These are phyloP conservation scores for Perodicticus potto DNA, from an alignment of 2,797 vertebrate genomes.

Conservation along the genomic window DNA sequence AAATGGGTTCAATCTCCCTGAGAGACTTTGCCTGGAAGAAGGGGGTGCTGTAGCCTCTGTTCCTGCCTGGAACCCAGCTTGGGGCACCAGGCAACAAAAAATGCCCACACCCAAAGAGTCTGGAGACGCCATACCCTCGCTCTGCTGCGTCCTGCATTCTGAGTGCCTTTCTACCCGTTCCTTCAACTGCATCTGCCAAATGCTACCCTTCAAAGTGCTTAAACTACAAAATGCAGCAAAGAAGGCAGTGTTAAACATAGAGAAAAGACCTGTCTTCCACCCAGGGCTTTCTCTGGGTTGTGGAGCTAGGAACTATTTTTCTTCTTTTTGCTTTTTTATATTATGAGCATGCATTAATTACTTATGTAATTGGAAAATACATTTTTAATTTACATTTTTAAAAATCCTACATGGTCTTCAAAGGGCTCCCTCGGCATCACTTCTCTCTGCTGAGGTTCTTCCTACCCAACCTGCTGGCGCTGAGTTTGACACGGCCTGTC, in stretches of 20 bases:
- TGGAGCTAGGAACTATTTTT: constrained; percentile 2
- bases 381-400: not conserved
- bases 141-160: not conserved
- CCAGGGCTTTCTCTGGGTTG: not conserved
- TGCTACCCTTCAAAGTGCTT: not conserved
- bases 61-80: not conserved
- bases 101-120: not conserved
- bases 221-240: not conserved
- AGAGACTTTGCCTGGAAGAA: not conserved
- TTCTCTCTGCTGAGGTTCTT: not conserved
- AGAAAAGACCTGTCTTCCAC: constrained; percentile 16
- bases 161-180: not conserved
- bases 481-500: not conserved
- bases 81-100: not conserved
- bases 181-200: not conserved
- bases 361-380: constrained; percentile 17
- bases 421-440: not conserved
- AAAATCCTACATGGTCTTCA: not conserved
- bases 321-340: not conserved
- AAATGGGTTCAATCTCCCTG: not conserved
- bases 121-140: not conserved
- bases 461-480: too few relatives aligned
- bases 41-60: not conserved
- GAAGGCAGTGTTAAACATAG: not conserved
- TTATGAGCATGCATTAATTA: not conserved